Evolutionary conservation across 2,797 vertebrate species (phyloP), one percentile per base, ranked within the genome.

Genomic region (Synanceia verrucosa): DNA sequence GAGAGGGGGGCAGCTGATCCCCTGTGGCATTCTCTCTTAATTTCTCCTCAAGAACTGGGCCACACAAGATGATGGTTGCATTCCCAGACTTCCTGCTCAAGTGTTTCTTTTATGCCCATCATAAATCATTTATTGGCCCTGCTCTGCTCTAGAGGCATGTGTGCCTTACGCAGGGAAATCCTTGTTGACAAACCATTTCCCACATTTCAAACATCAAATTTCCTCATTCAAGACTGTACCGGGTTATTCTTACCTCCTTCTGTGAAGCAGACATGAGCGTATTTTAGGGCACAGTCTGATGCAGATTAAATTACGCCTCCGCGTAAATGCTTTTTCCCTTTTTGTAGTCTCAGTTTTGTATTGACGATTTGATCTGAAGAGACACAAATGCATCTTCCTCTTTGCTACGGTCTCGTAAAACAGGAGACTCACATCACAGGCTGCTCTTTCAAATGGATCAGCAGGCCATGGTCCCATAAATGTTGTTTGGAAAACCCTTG

Each of bases 141-240:
- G 37, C 72, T 86, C 70, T 79, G 75, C 60, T 86, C 78, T 57
- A 8, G 68, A 83, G 73, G 83, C 82, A 56, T 82, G 65, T 61
- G 73, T 76, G 76, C 88, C 59, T 29, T 68, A 85, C 76, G 86
- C 57, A 71, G 74, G 89, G 82, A 86, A 86, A 79, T 78, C 85
- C 86, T 86, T 90, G 87, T 87, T 92, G 87, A 90, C 87, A 91
- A 88, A 87, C 65, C 78, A 61, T 81, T 69, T 79, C 66, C 78
- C 74, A 71, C 79, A 79, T 79, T 71, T 73, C 46, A 28, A 56
- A 83, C 82, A 81, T 68, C 46, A 65, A 47, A 84, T 88, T 88
- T 66, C 71, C 81, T 90, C 78, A 88, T 87, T 90, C 65, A 86
- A 60, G 34, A 56, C 55, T 8, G 64, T 36, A 29, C 16, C 18